Base-by-base conservation (phyloP, 2,113 vertebrate genomes). In the Phrynosoma blainvillii region DNA sequence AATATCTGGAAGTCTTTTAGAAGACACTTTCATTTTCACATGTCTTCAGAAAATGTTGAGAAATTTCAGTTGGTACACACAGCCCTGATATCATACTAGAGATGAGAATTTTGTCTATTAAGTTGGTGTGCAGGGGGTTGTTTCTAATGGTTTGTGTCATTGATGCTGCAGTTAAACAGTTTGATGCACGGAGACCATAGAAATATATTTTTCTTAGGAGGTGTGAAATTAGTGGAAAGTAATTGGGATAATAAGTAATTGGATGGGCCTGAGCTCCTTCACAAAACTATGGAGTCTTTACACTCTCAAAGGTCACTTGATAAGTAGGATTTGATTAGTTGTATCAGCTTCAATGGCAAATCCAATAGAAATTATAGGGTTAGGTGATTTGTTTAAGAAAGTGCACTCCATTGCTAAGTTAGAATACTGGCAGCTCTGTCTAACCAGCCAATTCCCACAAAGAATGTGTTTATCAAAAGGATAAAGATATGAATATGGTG, bases 81-180 rank as follows among this genome's bases (percentile, higher is more conserved):
- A 23, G 13, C 23, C 5, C 10, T 25, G 23, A 62, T 20, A 82
- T 54, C 23, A 14, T 20, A 59, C 62, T 40, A 47, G 59, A 66
- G 42, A 62, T 23, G 20, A 14, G 27, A 14, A 52, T 25, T 76
- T 62, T 47, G 59, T 47, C 47, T 59, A 30, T n/a, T n/a, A 68
- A 65, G 25, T n/a, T 36, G 36, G 25, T 7, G 11, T 32, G 30
- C 16, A 70, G 82, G 27, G 73, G 47, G 70, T 4, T 7, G 1
- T 20, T 76, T n/a, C 14, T 30, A 4, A 30, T 27, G 66, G 54
- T 68, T 54, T 40, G 54, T 76, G 54, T 65, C 18, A 16, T 21
- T 73, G 71, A 36, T 56, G 13, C 13, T 62, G 21, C 75, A 75
- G 71, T 83, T 88, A 82, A 88, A 66, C 56, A 68, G 56, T 77